A percentile compares a stretch with the other conserved stretches of the same genome.
Evolutionary conservation across 2,797 vertebrate species (phyloP).

Genomic region (Halcyon leucocephala): DNA sequence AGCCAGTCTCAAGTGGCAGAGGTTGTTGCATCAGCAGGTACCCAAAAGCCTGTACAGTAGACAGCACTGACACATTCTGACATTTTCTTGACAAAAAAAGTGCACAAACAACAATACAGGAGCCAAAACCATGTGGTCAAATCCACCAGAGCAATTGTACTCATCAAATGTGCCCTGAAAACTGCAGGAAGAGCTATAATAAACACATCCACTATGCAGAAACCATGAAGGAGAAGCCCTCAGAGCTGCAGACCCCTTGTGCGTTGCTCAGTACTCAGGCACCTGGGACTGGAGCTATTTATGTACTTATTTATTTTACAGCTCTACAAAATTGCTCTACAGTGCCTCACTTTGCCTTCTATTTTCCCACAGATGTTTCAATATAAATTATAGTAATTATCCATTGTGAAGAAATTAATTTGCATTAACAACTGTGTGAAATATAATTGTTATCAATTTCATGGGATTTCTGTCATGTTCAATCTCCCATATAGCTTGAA

Average conservation of each 20-base stretch:
- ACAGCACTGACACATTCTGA: background rate
- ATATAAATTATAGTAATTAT: slow-evolving; percentile 49
- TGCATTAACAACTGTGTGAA: slow-evolving; percentile 17
- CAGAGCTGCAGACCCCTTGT: background rate
- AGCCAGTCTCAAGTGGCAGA: background rate
- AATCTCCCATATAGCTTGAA: background rate
- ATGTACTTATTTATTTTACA: slow-evolving; percentile 12
- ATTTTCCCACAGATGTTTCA: slow-evolving; percentile 43
- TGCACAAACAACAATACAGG: background rate
- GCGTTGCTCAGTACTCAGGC: background rate
- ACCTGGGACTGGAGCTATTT: background rate
- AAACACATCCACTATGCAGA: background rate
- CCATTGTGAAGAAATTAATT: slow-evolving; percentile 31
- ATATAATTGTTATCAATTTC: background rate
- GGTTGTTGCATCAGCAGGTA: background rate
- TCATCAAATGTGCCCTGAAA: background rate
- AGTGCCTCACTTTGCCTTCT: background rate
- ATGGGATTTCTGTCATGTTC: background rate
- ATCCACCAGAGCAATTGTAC: background rate
- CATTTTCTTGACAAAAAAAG: background rate
- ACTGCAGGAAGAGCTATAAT: background rate
- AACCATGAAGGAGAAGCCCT: background rate
- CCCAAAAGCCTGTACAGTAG: background rate
- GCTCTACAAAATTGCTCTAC: background rate
- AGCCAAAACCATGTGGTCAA: background rate